These are phyloP conservation scores for Nineta flava DNA, from an alignment of 2,888 invertebrate species.

Conservation along the genomic window DNA sequence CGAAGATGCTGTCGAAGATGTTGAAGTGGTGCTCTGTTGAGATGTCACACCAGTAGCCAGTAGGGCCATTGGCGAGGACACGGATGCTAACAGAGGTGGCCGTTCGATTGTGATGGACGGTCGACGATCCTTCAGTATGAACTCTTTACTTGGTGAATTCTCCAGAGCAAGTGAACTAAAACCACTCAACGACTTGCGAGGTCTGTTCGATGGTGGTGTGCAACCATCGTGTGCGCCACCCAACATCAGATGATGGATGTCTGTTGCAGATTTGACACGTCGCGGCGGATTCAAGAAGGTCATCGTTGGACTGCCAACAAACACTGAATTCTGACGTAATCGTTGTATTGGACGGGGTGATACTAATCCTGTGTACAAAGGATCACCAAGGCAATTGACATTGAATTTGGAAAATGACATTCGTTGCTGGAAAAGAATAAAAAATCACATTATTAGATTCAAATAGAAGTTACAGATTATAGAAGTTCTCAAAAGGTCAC, in stretches of 20 bases:
- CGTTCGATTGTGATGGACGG: slow-evolving; percentile 23
- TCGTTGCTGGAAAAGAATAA: slow-evolving; percentile 39
- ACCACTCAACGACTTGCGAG: slow-evolving; percentile 13
- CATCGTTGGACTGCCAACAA: slow-evolving; percentile 55
- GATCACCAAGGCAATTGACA: slow-evolving; percentile 42
- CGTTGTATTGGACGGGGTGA: slow-evolving; percentile 28
- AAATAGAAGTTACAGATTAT: neutral
- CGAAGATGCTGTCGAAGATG: no score
- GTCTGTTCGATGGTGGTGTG: slow-evolving; percentile 13
- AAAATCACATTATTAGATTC: neutral
- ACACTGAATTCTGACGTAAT: slow-evolving; percentile 69
- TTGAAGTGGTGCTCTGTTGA: no score
- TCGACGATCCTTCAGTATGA: slow-evolving; percentile 10
- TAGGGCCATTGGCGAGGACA: no score
- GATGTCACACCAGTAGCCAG: no score
- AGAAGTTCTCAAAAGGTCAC: neutral
- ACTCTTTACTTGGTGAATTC: slow-evolving; percentile 13
- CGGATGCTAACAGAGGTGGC: slow-evolving; percentile 10
- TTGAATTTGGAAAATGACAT: slow-evolving; percentile 53
- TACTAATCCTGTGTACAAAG: slow-evolving; percentile 24
- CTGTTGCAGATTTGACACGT: slow-evolving; percentile 68
- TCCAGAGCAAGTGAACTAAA: slow-evolving; percentile 22
- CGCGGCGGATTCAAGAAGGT: slow-evolving; percentile 55
- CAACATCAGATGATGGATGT: slow-evolving; percentile 58
- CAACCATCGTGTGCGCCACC: slow-evolving; percentile 26